Evolutionary conservation across 2,797 vertebrate species (phyloP).

Genomic region (Erithacus rubecula): DNA sequence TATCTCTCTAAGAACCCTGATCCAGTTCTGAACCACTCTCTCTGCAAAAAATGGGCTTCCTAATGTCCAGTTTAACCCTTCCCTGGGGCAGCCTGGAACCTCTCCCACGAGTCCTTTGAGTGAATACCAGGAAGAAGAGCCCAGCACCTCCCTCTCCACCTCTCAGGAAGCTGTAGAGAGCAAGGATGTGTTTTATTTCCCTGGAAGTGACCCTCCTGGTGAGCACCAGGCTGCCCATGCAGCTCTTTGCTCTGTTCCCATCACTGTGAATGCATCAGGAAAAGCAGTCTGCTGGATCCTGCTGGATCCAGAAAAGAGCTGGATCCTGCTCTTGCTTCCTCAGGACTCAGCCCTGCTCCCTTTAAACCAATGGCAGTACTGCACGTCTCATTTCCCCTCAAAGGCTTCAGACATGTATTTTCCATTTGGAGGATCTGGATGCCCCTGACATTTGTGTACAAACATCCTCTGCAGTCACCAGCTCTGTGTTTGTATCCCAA

Average conservation of each 20-base stretch:
- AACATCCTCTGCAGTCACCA: neutral
- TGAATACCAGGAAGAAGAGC: neutral
- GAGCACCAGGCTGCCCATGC: neutral
- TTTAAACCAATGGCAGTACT: neutral
- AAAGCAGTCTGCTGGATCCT: neutral
- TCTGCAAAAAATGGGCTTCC: neutral
- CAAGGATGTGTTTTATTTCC: accelerated
- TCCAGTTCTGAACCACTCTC: neutral
- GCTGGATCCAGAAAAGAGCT: accelerated
- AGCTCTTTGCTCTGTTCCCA: neutral
- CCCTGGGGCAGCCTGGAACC: neutral
- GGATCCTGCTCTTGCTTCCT: neutral
- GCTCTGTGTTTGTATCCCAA: neutral
- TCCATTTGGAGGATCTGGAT: neutral
- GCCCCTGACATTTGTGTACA: neutral
- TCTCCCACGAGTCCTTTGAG: too few relatives aligned
- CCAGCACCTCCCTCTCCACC: neutral
- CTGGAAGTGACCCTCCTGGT: neutral
- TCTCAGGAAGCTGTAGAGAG: neutral
- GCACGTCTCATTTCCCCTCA: neutral
- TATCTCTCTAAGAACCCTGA: neutral
- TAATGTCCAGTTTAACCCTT: neutral
- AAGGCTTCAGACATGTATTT: neutral
- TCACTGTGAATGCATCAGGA: neutral
- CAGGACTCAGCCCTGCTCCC: neutral